Evolutionary conservation across 2,797 vertebrate species (phyloP).

Genomic region (Synaphobranchus kaupii): DNA sequence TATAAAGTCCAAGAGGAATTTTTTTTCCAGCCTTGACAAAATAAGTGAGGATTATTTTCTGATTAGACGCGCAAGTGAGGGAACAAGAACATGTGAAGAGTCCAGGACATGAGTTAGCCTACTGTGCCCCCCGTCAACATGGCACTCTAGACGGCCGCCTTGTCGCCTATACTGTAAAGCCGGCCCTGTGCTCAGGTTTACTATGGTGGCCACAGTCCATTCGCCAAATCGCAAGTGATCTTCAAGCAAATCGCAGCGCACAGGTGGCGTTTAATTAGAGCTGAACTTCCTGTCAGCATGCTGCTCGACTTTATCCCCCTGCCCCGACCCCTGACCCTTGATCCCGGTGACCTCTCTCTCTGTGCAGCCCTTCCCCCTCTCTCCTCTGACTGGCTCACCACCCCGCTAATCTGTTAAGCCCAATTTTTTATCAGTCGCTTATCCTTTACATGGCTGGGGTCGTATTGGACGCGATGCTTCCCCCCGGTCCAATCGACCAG

Average conservation of each 20-base stretch:
- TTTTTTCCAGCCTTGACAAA: too few relatives aligned
- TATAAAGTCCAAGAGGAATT: too few relatives aligned
- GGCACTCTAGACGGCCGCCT: too few relatives aligned
- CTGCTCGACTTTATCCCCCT: neutral
- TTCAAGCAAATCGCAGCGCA: neutral
- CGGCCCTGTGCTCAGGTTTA: too few relatives aligned
- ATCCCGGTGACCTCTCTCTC: constrained; percentile 7
- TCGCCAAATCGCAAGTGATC: too few relatives aligned
- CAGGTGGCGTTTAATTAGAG: neutral
- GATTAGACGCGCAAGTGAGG: too few relatives aligned
- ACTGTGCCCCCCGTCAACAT: too few relatives aligned
- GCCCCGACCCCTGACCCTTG: neutral
- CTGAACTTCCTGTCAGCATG: neutral
- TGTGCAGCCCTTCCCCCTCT: neutral
- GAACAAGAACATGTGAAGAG: too few relatives aligned
- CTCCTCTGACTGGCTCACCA: neutral
- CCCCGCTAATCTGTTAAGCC: neutral
- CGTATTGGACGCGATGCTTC: too few relatives aligned
- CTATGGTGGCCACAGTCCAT: neutral
- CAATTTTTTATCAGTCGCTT: neutral
- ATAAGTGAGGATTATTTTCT: too few relatives aligned
- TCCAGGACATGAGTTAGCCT: too few relatives aligned
- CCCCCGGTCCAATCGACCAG: neutral
- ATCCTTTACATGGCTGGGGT: neutral
- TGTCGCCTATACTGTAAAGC: too few relatives aligned